Conservation (phyloP, 2,113 vertebrate genomes). For the Epinephelus cyanopodus region DNA sequence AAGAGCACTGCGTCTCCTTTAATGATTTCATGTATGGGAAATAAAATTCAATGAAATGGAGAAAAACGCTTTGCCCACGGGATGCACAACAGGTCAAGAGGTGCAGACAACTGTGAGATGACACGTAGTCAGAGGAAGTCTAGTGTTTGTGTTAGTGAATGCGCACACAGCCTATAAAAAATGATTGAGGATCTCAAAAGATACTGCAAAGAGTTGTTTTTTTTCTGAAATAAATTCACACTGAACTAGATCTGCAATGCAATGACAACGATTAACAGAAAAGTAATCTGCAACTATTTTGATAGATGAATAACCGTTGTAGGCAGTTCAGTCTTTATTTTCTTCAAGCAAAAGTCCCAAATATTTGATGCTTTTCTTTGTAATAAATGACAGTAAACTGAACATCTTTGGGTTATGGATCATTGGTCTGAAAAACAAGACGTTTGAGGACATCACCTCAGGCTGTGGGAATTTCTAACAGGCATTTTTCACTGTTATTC, state of each 20-base stretch:
- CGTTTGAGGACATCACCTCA: background rate
- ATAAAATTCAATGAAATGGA: background rate
- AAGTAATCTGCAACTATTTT: background rate
- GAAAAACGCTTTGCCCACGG: slow-evolving; percentile 2
- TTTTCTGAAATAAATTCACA: slow-evolving; percentile 7
- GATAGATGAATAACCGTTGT: background rate
- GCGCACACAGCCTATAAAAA: background rate
- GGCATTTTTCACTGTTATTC: background rate
- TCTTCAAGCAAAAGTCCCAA: background rate
- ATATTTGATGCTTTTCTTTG: background rate
- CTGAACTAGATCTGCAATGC: background rate
- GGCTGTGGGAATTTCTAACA: background rate
- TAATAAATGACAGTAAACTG: background rate
- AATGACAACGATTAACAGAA: accelerated
- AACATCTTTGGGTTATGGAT: background rate
- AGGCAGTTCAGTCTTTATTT: background rate
- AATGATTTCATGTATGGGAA: background rate
- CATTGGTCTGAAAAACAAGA: background rate
- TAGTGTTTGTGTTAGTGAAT: background rate
- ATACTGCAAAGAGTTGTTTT: background rate
- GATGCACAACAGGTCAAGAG: background rate
- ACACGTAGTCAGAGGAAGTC: slow-evolving; percentile 5
- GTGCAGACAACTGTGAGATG: background rate
- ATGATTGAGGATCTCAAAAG: background rate
- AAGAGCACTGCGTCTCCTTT: background rate